phyloP scores from a whole-genome alignment of 1,140 invertebrate species.

The Temnothorax nylanderi region DNA sequence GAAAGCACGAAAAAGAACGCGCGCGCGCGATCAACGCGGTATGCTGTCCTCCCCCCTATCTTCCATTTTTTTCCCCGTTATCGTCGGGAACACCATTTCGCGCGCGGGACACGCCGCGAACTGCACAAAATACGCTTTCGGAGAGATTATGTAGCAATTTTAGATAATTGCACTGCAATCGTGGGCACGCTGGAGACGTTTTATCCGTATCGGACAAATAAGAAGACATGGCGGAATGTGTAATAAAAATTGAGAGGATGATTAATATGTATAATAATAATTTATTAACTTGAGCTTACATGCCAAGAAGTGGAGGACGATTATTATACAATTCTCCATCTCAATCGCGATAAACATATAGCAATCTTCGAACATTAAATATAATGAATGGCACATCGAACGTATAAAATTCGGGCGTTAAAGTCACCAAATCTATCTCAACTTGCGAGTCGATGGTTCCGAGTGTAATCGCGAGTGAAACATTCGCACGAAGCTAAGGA shows the following conservation, averaged over 20 bases:
- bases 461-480: neutral
- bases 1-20: constrained; percentile 51
- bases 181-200: constrained; percentile 7
- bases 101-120: constrained; percentile 13
- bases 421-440: neutral
- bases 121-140: constrained; percentile 21
- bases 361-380: neutral
- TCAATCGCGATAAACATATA: neutral
- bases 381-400: neutral
- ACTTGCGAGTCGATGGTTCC: neutral
- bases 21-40: constrained; percentile 14
- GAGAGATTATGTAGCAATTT: constrained; percentile 47
- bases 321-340: constrained; percentile 7
- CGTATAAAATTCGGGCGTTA: neutral
- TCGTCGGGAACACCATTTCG: constrained; percentile 22
- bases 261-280: neutral
- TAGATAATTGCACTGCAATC: constrained; percentile 48
- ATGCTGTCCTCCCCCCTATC: constrained; percentile 16
- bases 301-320: too few relatives aligned
- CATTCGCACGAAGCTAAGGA: neutral
- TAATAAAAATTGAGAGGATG: constrained; percentile 11
- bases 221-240: neutral
- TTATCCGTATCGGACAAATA: constrained; percentile 2
- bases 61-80: constrained; percentile 9
- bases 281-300: too few relatives aligned